Evolutionary conservation across 2,888 invertebrate species (phyloP), one percentile per base, ranked within the genome.

Genomic region (Amphipyra berbera): DNA sequence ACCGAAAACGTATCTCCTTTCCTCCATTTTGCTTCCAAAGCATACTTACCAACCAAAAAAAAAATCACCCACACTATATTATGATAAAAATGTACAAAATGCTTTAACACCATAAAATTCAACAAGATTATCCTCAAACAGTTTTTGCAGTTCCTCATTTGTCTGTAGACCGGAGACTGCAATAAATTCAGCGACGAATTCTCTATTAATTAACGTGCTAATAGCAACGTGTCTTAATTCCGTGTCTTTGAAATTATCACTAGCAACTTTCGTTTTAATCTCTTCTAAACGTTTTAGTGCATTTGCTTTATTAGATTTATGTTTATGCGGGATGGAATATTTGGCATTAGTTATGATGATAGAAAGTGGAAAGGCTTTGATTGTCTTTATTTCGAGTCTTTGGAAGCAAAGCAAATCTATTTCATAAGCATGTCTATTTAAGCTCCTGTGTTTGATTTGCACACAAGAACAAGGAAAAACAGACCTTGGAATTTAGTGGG

Each of bases 171-270:
- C 48, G 42, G 47, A 46, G 38, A 50, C 52, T 47, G 59, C 56
- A 70, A 70, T 76, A 68, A 79, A 76, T 73, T 68, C 2, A 42
- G 42, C 59, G 49, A 65, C 56, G 37, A 70, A 61, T 79, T 78
- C 56, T 65, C 48, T 68, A 76, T 65, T 78, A 76, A 78, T 72
- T 72, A 78, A 63, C 60, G 72, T 68, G 76, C 64, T 75, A 71
- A 75, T 71, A 49, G 70, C 56, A 57, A 52, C 70, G 63, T 78
- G 67, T 67, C 63, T 78, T 64, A 63, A 70, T 70, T 57, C 62
- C 33, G 58, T 54, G 64, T 52, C 48, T 60, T 46, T 54, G 42
- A 35, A 61, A 57, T 65, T 63, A 76, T 68, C 61, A 46, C 46
- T 49, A 37, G 33, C 55, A 65, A 72, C 48, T 78, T 59, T 48